Base-by-base conservation (phyloP, 1,140 invertebrate genomes). In the Gonatopus flavifemur region DNA sequence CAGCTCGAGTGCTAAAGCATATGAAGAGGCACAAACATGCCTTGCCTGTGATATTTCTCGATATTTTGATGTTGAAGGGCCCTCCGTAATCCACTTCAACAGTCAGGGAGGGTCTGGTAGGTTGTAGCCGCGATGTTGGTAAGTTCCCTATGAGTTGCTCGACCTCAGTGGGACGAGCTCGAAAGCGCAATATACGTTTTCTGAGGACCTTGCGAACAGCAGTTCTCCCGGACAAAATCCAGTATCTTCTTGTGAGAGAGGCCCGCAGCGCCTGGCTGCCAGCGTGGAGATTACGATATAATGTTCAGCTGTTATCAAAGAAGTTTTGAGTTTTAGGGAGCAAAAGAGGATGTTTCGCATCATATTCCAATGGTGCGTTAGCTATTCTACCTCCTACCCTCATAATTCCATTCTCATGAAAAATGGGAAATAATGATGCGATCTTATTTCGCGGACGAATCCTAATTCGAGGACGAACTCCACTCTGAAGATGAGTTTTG, bases 21-120 rank as follows among this genome's bases (percentile, higher is more conserved):
- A 62, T 52, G 31, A 68, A 68, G 6, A 67, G 32, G 18, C 52
- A 50, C 1, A 70, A 57, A 25, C 69, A 72, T 3, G 32, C 50
- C 16, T 65, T 73, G 22, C 44, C 38, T 9, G 38, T 35, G 1
- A 41, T 45, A 15, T 57, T 48, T 5, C 32, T 47, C 12, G 36
- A 48, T 4, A n/a, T 52, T 36, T 38, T 40, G 9, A 52, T 18
- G 13, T 9, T 8, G 8, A 52, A 12, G 3, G 49, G 49, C 6
- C 49, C 49, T 35, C 9, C 21, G 5, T 31, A 37, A 12, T 38
- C 28, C 10, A 24, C 22, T 12, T 28, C 21, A 28, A 33, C 28
- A 36, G 33, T 18, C 18, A 6, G 6, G 12, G 12, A 28, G 6
- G 25, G 6, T n/a, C 25, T 28, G 25, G 6, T 28, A 6, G 25